Evolutionary conservation across 2,113 vertebrate genomes (phyloP).

Genomic region (Gopherus evgoodei): DNA sequence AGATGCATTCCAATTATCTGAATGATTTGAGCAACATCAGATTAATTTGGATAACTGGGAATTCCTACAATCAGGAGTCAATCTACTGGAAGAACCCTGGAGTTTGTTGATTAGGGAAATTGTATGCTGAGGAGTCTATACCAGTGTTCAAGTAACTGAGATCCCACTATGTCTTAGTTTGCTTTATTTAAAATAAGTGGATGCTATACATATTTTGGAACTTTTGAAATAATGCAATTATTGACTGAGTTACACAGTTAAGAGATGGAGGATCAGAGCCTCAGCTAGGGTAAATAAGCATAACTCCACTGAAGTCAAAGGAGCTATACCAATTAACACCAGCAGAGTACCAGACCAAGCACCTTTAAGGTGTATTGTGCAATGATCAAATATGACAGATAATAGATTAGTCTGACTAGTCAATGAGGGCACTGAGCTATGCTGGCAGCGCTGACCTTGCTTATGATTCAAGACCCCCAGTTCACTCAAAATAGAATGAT

Average conservation of each 20-base stretch:
- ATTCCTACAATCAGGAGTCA: neutral
- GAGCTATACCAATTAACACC: neutral
- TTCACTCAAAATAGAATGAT: neutral
- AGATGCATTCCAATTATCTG: neutral
- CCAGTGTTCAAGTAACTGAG: neutral
- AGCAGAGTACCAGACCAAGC: neutral
- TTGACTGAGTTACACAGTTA: neutral
- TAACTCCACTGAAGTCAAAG: neutral
- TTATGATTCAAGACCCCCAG: neutral
- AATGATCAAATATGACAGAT: neutral
- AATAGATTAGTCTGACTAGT: neutral
- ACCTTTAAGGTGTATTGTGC: neutral
- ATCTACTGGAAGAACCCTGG: neutral
- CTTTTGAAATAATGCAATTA: neutral
- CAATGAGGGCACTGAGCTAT: neutral
- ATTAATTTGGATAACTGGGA: neutral
- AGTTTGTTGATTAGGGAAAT: neutral
- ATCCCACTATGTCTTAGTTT: neutral
- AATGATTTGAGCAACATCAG: neutral
- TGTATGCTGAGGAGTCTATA: neutral
- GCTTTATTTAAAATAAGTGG: neutral
- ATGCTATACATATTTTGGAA: neutral
- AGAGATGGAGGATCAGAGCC: neutral
- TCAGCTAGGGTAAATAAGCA: neutral
- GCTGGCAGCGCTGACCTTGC: neutral